These are phyloP conservation scores for Microhierax caerulescens DNA, from an alignment of 2,797 vertebrate species.

Conservation along the genomic window DNA sequence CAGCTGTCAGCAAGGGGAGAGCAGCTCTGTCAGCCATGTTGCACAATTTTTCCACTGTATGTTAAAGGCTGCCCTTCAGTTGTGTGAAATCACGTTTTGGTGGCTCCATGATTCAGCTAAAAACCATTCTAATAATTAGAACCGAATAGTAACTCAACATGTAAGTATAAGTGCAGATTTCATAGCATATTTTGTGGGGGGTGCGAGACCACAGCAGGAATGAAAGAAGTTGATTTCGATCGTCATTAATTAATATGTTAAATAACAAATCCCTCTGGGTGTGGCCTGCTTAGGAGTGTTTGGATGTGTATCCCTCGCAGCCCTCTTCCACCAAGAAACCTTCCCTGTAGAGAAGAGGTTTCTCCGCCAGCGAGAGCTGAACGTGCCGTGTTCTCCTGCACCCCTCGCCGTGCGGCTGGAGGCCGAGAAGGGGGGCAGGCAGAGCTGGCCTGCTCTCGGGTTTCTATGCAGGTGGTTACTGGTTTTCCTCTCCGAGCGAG, in stretches of 20 bases:
- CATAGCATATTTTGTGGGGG: not conserved
- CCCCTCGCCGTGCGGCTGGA: too few relatives aligned
- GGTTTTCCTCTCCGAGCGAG: accelerated
- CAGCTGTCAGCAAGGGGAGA: not conserved
- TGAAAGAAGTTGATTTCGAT: not conserved
- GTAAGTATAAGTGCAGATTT: not conserved
- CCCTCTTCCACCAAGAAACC: not conserved
- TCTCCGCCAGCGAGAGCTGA: not conserved
- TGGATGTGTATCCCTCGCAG: not conserved
- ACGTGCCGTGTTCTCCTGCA: accelerated
- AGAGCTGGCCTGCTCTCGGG: not conserved
- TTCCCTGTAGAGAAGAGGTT: not conserved
- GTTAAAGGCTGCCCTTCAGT: not conserved
- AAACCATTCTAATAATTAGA: not conserved
- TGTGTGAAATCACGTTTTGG: too few relatives aligned
- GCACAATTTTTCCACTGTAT: accelerated
- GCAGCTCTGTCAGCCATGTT: not conserved
- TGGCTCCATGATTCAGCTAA: not conserved
- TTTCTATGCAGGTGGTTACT: not conserved
- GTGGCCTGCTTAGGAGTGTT: not conserved
- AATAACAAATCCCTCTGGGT: not conserved
- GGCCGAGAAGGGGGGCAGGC: not conserved
- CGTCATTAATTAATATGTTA: not conserved
- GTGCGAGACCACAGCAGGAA: not conserved
- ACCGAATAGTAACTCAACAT: not conserved